Evolutionary conservation across 2,113 vertebrate genomes (phyloP), one percentile per base, ranked within the genome.

Genomic region (Penelope pileata): DNA sequence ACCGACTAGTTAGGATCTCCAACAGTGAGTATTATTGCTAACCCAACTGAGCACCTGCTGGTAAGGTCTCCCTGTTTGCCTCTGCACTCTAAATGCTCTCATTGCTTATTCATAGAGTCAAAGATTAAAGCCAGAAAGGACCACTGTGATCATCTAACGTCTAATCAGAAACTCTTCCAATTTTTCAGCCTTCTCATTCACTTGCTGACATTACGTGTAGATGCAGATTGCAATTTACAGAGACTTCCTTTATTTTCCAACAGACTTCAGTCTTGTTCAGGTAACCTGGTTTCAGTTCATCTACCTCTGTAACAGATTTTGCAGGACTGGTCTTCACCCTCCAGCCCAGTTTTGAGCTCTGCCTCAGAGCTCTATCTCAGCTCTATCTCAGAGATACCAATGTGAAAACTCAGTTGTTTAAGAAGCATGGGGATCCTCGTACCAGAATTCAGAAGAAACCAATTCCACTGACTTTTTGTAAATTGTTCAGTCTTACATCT

Each of bases 31-130:
- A 94, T 95, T 94, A 94, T 91, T 94, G 90, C 60, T 74, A 94
- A 86, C 72, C 87, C 86, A 92, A 63, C 86, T 43, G 95, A 88
- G 64, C 76, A 88, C 94, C 96, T 96, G 94, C 96, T 93, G 92
- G 30, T 68, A 94, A 96, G 86, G 79, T 60, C 91, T 85, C 90
- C 74, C 72, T 89, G 62, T 88, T 93, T 90, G 32, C 27, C 60
- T 92, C 86, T 88, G 50, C 92, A 60, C 72, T 92, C 83, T 95
- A 93, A 94, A 91, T 79, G n/a, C 75, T 90, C 95, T 97, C 94
- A 95, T 96, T 95, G 93, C 93, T 96, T 97, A 96, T 95, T 96
- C 87, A 96, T 96, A 47, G 90, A 93, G 72, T 80, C 87, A 77
- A 87, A 93, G 90, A 96, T 95, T 97, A 95, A 94, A 97, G 67